Percentiles rank a stretch among this genome's conserved stretches.
Evolutionary conservation across 2,797 vertebrate species (phyloP).

Genomic region (Cheirogaleus major): DNA sequence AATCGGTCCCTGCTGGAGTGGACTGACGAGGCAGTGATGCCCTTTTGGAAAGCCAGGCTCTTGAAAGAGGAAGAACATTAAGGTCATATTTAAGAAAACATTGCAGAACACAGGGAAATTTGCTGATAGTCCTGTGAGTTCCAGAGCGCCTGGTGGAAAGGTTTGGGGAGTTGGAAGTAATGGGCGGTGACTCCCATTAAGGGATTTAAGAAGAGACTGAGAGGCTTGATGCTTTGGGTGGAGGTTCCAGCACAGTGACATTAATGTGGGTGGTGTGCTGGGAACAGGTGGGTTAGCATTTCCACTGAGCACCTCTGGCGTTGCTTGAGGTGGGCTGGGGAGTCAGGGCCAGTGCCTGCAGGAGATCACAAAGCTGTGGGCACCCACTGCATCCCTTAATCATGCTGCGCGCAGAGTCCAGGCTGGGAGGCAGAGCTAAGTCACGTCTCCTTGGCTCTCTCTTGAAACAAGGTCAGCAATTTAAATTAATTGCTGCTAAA

Average conservation of each 20-base stretch:
- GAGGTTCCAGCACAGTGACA: background rate
- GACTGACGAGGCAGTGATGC: background rate
- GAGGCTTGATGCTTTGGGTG: background rate
- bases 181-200: background rate
- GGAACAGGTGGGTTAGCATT: background rate
- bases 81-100: background rate
- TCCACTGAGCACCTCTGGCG: background rate
- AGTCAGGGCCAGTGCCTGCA: background rate
- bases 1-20: background rate
- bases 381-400: background rate
- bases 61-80: background rate
- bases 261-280: background rate
- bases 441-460: background rate
- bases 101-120: background rate
- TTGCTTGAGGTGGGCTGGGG: background rate
- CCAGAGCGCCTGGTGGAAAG: background rate
- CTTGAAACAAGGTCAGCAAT: background rate
- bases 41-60: background rate
- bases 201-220: background rate
- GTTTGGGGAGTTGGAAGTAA: background rate
- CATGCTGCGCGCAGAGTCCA: background rate
- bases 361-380: background rate
- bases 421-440: background rate
- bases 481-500: slow-evolving; percentile 33
- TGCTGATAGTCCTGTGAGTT: background rate